Conservation (phyloP, 1,140 invertebrate genomes). For the Aphaenogaster ashmeadi region DNA sequence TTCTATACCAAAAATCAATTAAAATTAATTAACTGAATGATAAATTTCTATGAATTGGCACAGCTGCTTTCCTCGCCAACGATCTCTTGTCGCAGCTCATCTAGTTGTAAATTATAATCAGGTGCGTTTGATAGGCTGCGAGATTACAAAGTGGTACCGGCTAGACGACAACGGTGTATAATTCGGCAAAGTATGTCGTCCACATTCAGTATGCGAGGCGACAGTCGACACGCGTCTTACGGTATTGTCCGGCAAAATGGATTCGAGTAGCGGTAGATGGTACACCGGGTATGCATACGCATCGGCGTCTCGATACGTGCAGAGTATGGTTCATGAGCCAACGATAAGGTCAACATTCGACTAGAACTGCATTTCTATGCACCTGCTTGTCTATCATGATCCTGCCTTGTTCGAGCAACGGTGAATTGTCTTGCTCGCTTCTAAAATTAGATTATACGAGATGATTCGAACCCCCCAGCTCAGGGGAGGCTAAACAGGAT, state of each 20-base stretch:
- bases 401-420: constrained; percentile 22
- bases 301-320: constrained; percentile 61
- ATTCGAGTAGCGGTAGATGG: constrained; percentile 72
- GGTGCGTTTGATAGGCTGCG: background rate
- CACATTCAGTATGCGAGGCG: constrained; percentile 70
- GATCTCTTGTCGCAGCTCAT: background rate
- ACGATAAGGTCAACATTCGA: constrained; percentile 54
- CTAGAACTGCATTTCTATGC: background rate
- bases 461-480: background rate
- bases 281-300: constrained; percentile 53
- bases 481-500: background rate
- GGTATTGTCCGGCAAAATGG: constrained; percentile 69
- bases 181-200: constrained; percentile 35
- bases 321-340: constrained; percentile 64
- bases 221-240: constrained; percentile 57
- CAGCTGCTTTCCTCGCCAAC: background rate
- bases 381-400: constrained; percentile 14
- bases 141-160: background rate
- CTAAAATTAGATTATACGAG: constrained; percentile 12
- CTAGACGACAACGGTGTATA: background rate
- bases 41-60: background rate
- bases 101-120: constrained; percentile 14
- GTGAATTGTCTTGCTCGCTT: constrained; percentile 8
- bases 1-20: background rate
- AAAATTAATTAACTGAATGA: background rate